phyloP scores from a whole-genome alignment of 2,113 vertebrate genomes.

The Elachura formosa region DNA sequence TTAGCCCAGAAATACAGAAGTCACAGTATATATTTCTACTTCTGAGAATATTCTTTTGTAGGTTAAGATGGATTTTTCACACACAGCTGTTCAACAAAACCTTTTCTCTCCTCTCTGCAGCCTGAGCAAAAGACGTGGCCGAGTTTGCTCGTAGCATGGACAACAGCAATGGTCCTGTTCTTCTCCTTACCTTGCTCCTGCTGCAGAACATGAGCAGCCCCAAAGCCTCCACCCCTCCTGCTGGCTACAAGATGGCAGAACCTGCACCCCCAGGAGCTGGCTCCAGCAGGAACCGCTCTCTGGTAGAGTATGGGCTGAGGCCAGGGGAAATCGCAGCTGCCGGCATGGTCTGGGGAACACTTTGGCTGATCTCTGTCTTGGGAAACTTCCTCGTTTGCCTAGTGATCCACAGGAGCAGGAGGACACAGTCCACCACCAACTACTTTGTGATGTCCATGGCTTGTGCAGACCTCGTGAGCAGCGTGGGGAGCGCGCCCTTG shows the following conservation, averaged over 20 bases:
- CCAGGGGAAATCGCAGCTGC: conserved; percentile 74
- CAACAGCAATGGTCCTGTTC: conserved; percentile 42
- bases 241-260: background rate
- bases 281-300: conserved; percentile 62
- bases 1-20: background rate
- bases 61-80: background rate
- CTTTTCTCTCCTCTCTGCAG: conserved; percentile 48
- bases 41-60: background rate
- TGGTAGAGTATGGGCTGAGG: conserved; percentile 39
- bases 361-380: conserved; percentile 86
- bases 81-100: background rate
- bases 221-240: conserved; percentile 24
- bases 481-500: conserved; percentile 77
- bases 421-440: conserved; percentile 91
- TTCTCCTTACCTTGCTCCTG: conserved; percentile 56
- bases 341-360: conserved; percentile 70
- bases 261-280: background rate
- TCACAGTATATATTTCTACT: fast-evolving
- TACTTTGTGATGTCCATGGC: conserved; percentile 95
- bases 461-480: conserved; percentile 85
- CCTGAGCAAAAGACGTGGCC: background rate
- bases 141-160: conserved; percentile 70
- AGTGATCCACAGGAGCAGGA: conserved; percentile 89
- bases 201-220: conserved; percentile 72
- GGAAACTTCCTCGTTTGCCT: conserved; percentile 89